Base-by-base conservation (phyloP, 2,888 invertebrate species). In the Caenorhabditis uteleia region DNA sequence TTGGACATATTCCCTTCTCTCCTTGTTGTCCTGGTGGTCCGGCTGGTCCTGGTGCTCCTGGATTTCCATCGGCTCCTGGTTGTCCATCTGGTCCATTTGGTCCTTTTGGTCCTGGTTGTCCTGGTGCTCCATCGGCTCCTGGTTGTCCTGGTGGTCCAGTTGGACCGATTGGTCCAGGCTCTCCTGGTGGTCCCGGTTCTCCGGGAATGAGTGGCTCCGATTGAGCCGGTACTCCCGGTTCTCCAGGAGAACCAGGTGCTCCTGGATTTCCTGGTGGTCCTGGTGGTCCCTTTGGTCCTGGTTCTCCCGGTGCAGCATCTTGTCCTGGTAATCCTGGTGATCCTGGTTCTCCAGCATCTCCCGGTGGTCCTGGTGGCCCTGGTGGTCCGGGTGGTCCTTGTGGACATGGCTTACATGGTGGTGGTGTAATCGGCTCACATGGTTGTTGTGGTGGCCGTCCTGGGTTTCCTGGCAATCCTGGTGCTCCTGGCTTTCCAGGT, bases 301-400 rank as follows among this genome's bases (percentile, higher is more conserved):
- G 43, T 18, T 53, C 49, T 42, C 68, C 68, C 10, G 66, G 61
- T 25, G 60, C 34, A 3, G 57, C 69, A 16, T 45, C 53, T 26
- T 50, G 55, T 51, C 71, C 71, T 2, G 60, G 60, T 0, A 58
- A 42, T 50, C 72, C 72, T 14, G 62, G 65, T 3, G 60, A 48
- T 57, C 74, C 74, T 3, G 39, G 29, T 3, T 45, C 31, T 53
- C 76, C 74, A 38, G 58, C 48, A n/a, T 64, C 65, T 58, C 76
- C 76, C 2, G 69, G 68, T 12, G 72, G 53, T 49, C 74, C 75
- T 10, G 68, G 64, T 3, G 56, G 53, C 43, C 77, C 77, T 16
- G 71, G 66, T 8, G 74, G 73, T 34, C 78, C 78, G 10, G 75
- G 62, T n/a, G 77, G 69, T 43, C 71, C 76, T n/a, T 56, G 50